These are phyloP conservation scores for Trachymyrmex cornetzi DNA, from an alignment of 1,140 invertebrate species.

Conservation along the genomic window DNA sequence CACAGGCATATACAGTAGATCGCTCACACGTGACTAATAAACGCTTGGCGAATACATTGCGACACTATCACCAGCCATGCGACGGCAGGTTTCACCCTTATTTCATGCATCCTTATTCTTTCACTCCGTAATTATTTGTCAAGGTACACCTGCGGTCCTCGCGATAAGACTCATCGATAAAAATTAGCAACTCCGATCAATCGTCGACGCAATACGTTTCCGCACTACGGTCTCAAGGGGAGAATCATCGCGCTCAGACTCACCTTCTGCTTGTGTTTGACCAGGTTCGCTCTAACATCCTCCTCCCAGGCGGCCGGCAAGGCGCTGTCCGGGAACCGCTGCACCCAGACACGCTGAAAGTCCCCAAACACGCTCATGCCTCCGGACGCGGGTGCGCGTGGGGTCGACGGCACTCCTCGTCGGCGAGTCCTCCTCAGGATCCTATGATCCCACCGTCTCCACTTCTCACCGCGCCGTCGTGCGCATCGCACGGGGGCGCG, in stretches of 20 bases:
- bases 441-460: background rate
- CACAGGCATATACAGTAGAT: background rate
- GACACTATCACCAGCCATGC: background rate
- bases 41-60: conserved; percentile 8
- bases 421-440: conserved; percentile 16
- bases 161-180: background rate
- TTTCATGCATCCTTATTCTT: background rate
- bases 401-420: conserved; percentile 54
- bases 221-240: no score
- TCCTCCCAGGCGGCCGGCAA: conserved; percentile 96
- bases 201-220: background rate
- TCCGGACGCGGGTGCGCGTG: conserved; percentile 27
- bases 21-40: conserved; percentile 35
- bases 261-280: conserved; percentile 94
- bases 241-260: background rate
- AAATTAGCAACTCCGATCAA: conserved; percentile 2
- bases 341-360: conserved; percentile 95
- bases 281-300: conserved; percentile 94
- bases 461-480: conserved; percentile 58
- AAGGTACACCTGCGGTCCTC: background rate
- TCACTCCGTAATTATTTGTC: background rate
- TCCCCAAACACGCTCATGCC: conserved; percentile 95
- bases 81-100: background rate
- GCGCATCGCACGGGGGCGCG: conserved; percentile 72
- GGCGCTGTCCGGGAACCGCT: conserved; percentile 95